A percentile compares a stretch with the other conserved stretches of the same genome.
Conservation (phyloP, 2,113 vertebrate species). For the Mirounga angustirostris region DNA sequence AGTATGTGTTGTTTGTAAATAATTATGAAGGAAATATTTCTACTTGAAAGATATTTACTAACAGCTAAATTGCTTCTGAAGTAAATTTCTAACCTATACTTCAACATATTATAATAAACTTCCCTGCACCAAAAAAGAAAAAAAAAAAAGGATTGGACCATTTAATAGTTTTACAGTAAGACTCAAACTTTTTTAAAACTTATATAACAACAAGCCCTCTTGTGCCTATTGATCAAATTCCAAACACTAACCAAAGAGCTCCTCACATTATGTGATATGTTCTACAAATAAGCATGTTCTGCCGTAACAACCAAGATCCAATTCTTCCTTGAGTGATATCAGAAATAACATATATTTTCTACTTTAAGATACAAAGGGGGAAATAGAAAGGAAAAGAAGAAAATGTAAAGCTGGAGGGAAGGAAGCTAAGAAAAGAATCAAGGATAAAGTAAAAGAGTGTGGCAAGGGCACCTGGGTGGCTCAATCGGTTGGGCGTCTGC, state of each 20-base stretch:
- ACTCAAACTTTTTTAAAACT: neutral
- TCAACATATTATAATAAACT: neutral
- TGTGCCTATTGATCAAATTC: neutral
- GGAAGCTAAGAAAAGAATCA: neutral
- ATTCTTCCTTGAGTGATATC: neutral
- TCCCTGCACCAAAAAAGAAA: neutral
- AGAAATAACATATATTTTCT: neutral
- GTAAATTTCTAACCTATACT: neutral
- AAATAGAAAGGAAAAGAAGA: neutral
- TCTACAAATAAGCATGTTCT: neutral
- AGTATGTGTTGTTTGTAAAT: neutral
- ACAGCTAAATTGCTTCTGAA: neutral
- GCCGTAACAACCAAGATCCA: neutral
- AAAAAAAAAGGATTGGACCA: neutral
- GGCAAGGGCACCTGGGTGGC: neutral
- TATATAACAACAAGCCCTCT: neutral
- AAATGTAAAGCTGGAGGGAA: neutral
- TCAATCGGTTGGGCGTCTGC: too few relatives aligned
- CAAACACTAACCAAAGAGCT: neutral
- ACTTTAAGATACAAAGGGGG: neutral
- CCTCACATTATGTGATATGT: neutral
- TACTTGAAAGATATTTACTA: neutral
- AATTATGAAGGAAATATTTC: conserved; percentile 22
- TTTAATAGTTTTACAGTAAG: neutral
- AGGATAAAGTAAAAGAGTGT: neutral